phyloP scores from a whole-genome alignment of 2,113 vertebrate species.

The Oryzias curvinotus region DNA sequence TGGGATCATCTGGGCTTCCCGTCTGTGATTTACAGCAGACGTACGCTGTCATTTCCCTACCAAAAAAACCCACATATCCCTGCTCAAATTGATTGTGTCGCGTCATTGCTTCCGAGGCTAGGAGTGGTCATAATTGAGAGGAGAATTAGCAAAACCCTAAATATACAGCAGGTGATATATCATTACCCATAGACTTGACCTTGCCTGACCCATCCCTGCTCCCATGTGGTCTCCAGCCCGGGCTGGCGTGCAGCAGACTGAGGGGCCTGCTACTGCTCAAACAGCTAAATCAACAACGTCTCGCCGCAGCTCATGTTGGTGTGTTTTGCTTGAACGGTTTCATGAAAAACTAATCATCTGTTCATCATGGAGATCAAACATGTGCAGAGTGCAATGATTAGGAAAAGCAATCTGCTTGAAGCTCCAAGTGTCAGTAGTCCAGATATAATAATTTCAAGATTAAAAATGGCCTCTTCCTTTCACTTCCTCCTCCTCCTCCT shows the following conservation, averaged over 20 bases:
- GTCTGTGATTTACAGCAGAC: conserved; percentile 70
- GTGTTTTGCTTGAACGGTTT: conserved; percentile 93
- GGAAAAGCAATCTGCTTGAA: conserved; percentile 88
- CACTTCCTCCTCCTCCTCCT: conserved; percentile 24
- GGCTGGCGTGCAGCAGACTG: conserved; percentile 78
- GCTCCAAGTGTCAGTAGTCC: conserved; percentile 81
- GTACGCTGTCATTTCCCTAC: conserved; percentile 78
- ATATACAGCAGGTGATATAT: conserved; percentile 91
- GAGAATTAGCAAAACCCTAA: conserved; percentile 93
- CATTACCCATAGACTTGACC: conserved; percentile 99
- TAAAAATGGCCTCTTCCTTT: conserved; percentile 50
- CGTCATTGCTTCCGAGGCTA: conserved; percentile 71
- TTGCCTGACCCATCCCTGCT: conserved; percentile 80
- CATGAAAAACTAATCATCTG: conserved; percentile 99
- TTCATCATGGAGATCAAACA: conserved; percentile 99
- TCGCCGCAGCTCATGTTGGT: conserved; percentile 83
- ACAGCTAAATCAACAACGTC: conserved; percentile 96
- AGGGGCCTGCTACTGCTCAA: conserved; percentile 81
- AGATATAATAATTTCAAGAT: conserved; percentile 86
- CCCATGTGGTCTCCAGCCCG: conserved; percentile 80
- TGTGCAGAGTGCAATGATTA: conserved; percentile 90
- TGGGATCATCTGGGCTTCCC: conserved; percentile 48
- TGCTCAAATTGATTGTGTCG: conserved; percentile 80
- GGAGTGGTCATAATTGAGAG: conserved; percentile 82
- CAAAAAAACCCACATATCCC: conserved; percentile 63